Percentiles rank a stretch among this genome's conserved stretches.
phyloP scores from a whole-genome alignment of 2,797 vertebrate species.

The Oophaga sylvatica region DNA sequence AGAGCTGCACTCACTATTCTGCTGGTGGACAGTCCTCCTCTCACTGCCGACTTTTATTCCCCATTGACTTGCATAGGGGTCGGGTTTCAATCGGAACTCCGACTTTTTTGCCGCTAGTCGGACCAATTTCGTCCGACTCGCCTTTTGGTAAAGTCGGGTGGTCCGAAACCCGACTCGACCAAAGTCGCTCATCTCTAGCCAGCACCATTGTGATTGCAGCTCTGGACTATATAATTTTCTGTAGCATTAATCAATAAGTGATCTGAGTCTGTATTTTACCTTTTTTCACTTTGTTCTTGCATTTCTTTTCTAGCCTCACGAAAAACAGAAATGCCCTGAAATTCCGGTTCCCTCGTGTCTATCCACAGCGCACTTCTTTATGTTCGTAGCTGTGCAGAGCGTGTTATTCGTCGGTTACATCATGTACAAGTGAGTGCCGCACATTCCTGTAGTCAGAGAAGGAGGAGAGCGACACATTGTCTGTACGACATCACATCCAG shows the following conservation, averaged over 20 bases:
- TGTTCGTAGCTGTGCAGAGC: slow-evolving; percentile 87
- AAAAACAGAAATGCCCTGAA: slow-evolving; percentile 90
- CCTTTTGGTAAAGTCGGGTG: no score
- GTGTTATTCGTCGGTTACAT: slow-evolving; percentile 91
- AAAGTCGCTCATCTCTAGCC: neutral
- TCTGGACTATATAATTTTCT: neutral
- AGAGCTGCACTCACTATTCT: neutral
- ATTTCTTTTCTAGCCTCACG: slow-evolving; percentile 69
- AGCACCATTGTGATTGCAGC: neutral
- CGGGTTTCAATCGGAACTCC: no score
- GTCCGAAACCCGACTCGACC: no score
- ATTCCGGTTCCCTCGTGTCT: slow-evolving; percentile 85
- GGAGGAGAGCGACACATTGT: neutral
- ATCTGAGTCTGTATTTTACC: neutral
- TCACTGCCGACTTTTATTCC: no score
- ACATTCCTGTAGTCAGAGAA: neutral
- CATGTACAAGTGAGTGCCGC: slow-evolving; percentile 87
- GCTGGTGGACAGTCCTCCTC: no score
- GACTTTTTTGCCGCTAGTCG: no score
- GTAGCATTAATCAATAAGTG: neutral
- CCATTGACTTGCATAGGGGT: no score
- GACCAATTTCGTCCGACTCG: no score
- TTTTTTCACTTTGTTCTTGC: neutral
- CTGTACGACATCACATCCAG: neutral
- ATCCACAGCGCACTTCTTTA: slow-evolving; percentile 86